These are phyloP conservation scores for Andricus curvator DNA, from an alignment of 2,888 invertebrate genomes.

Conservation along the genomic window DNA sequence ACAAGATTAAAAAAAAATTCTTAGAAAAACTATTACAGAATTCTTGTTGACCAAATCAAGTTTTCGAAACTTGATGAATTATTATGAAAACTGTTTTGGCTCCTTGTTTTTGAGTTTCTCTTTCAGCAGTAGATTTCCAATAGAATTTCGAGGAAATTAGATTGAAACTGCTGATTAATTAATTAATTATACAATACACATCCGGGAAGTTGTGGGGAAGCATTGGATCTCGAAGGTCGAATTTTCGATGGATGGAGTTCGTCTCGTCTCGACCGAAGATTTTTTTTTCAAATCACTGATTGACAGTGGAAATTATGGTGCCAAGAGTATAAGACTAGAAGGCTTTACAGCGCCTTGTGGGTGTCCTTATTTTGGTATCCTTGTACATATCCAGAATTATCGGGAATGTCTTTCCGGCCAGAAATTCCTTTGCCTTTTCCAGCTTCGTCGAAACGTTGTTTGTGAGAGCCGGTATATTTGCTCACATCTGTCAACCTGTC, in stretches of 20 bases:
- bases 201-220: neutral
- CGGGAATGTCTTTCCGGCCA: conserved; percentile 88
- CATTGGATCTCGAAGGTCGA: conserved; percentile 32
- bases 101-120: neutral
- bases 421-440: conserved; percentile 93
- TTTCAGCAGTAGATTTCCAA: neutral
- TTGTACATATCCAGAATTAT: conserved; percentile 89
- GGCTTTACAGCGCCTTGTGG: conserved; percentile 77
- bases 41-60: neutral
- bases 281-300: conserved; percentile 19
- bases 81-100: neutral
- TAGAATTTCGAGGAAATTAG: neutral
- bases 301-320: conserved; percentile 15
- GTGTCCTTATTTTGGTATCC: conserved; percentile 92
- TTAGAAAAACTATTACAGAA: conserved; percentile 3
- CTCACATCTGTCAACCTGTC: conserved; percentile 91
- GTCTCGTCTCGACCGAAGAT: conserved; percentile 17
- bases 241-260: conserved; percentile 17
- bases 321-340: conserved; percentile 29
- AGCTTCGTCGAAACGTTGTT: conserved; percentile 90
- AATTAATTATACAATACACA: neutral
- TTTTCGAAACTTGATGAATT: neutral
- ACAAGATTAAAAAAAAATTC: neutral
- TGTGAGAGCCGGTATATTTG: conserved; percentile 93
- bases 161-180: neutral